These are phyloP conservation scores for Larimichthys crocea DNA, from an alignment of 2,113 vertebrate species.

Conservation along the genomic window DNA sequence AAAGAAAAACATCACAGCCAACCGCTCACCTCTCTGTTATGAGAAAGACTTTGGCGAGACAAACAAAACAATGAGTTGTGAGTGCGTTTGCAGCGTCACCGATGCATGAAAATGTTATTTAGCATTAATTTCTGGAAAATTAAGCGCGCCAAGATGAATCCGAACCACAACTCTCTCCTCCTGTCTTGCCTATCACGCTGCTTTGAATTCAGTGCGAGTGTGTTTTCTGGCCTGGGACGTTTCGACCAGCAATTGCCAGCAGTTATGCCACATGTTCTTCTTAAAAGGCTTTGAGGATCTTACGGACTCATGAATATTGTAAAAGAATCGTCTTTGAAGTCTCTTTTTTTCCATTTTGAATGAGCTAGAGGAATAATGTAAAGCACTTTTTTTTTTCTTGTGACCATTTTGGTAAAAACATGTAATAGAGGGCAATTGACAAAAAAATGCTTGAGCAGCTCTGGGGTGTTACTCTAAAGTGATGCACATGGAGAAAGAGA, in stretches of 20 bases:
- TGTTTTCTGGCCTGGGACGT: slow-evolving; percentile 59
- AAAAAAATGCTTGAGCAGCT: slow-evolving; percentile 13
- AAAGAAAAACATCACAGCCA: slow-evolving; percentile 57
- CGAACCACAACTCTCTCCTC: slow-evolving; percentile 16
- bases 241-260: slow-evolving; percentile 63
- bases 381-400: background rate
- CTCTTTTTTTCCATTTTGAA: slow-evolving; percentile 36
- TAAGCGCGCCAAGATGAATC: slow-evolving; percentile 43
- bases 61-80: slow-evolving; percentile 43
- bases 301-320: slow-evolving; percentile 71
- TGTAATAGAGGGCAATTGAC: slow-evolving; percentile 52
- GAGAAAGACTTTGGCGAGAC: slow-evolving; percentile 35
- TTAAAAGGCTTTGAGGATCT: slow-evolving; percentile 74
- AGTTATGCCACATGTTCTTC: slow-evolving; percentile 60
- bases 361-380: slow-evolving; percentile 38
- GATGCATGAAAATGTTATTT: slow-evolving; percentile 60
- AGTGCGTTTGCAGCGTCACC: slow-evolving; percentile 24
- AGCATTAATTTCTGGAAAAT: slow-evolving; percentile 56
- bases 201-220: slow-evolving; percentile 47
- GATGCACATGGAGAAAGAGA: slow-evolving; percentile 7
- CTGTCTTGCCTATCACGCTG: slow-evolving; percentile 37
- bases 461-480: slow-evolving; percentile 7
- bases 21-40: slow-evolving; percentile 13
- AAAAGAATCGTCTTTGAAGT: slow-evolving; percentile 64
- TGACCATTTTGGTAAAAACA: slow-evolving; percentile 42